These are phyloP conservation scores for Xenopus laevis DNA, from an alignment of 2,113 vertebrate genomes.

Conservation along the genomic window DNA sequence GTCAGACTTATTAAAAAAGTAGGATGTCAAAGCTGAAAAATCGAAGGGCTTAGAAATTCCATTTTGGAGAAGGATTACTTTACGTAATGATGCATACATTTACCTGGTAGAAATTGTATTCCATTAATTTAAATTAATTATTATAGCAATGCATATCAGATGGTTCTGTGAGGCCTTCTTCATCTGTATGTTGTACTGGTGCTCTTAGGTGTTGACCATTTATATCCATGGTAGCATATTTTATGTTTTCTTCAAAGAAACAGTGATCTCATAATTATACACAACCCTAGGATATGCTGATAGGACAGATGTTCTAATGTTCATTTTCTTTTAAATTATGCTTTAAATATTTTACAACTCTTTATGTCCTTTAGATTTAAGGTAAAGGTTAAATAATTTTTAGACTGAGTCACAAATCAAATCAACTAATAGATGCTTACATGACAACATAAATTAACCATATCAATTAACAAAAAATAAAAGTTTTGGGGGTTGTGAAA, in stretches of 20 bases:
- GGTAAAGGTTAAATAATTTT: slow-evolving; percentile 35
- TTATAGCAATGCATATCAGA: no score
- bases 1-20: no score
- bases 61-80: no score
- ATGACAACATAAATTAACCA: slow-evolving; percentile 39
- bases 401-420: slow-evolving; percentile 22
- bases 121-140: no score
- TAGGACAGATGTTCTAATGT: background rate
- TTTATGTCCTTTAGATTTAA: slow-evolving; percentile 23
- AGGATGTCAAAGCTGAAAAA: no score
- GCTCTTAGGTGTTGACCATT: no score
- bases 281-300: background rate
- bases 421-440: slow-evolving; percentile 34
- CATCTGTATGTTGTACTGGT: no score
- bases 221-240: no score
- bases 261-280: background rate
- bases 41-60: no score
- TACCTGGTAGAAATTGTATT: no score
- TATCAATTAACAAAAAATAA: slow-evolving; percentile 44
- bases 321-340: background rate
- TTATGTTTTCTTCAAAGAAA: background rate
- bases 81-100: no score
- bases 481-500: slow-evolving; percentile 40
- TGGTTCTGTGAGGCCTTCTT: no score
- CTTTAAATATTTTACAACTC: slow-evolving; percentile 12